These are phyloP conservation scores for Zaprionus taronus DNA, from an alignment of 1,140 invertebrate genomes.

Conservation along the genomic window DNA sequence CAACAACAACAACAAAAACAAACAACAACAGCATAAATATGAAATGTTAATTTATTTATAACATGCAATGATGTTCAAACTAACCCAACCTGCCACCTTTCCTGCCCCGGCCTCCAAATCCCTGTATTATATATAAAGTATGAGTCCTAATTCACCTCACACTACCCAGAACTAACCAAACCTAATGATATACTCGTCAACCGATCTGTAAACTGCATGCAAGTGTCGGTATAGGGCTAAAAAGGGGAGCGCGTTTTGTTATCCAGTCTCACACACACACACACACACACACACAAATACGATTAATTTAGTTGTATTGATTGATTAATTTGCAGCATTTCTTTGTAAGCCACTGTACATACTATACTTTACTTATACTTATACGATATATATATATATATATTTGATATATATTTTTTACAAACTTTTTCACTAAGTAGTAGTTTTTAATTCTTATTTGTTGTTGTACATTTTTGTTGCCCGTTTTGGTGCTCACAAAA, in stretches of 20 bases:
- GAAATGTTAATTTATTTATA: conserved; percentile 77
- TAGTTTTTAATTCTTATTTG: conserved; percentile 58
- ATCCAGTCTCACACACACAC: conserved; percentile 47
- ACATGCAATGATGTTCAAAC: conserved; percentile 18
- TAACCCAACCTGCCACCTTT: conserved; percentile 2
- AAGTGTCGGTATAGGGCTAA: conserved; percentile 25
- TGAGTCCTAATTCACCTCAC: conserved; percentile 9
- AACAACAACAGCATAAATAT: conserved; percentile 15
- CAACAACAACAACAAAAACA: conserved; percentile 11
- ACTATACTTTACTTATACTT: conserved; percentile 22
- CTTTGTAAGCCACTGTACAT: conserved; percentile 47
- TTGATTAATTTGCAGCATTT: conserved; percentile 40
- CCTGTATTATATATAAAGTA: conserved; percentile 58
- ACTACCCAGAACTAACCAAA: not conserved
- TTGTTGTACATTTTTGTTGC: conserved; percentile 70
- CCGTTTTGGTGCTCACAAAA: conserved; percentile 54
- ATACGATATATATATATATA: conserved; percentile 42
- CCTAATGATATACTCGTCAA: conserved; percentile 18
- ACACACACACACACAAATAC: conserved; percentile 27
- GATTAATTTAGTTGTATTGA: conserved; percentile 19
- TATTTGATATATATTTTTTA: conserved; percentile 50
- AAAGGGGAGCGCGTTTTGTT: conserved; percentile 49
- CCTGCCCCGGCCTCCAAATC: not conserved
- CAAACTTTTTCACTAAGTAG: conserved; percentile 41
- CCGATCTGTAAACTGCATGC: conserved; percentile 54